Conservation (phyloP, 2,113 vertebrate genomes). For the Elachura formosa region DNA sequence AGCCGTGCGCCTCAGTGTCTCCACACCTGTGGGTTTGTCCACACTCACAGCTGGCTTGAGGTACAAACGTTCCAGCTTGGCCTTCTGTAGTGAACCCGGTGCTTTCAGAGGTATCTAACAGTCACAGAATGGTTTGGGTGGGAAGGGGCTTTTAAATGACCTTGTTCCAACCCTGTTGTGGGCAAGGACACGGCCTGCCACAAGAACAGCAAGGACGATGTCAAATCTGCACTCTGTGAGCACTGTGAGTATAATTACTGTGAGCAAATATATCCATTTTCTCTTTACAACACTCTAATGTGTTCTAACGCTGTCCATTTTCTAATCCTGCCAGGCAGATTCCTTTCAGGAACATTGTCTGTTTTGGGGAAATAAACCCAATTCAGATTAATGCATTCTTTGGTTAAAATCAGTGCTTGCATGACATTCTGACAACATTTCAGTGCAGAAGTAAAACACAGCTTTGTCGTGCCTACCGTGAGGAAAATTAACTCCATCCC, state of each 20-base stretch:
- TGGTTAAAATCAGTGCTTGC: neutral
- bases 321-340: neutral
- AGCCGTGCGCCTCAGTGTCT: neutral
- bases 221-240: neutral
- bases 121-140: neutral
- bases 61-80: fast-evolving
- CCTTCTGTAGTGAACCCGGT: neutral
- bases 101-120: neutral
- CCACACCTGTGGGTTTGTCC: neutral
- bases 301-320: neutral
- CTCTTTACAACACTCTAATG: fast-evolving
- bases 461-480: neutral
- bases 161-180: neutral
- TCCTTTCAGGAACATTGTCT: neutral
- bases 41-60: neutral
- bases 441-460: neutral
- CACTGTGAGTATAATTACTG: neutral
- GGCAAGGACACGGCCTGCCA: neutral
- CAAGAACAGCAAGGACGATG: neutral
- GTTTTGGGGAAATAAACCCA: neutral
- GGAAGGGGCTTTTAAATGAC: neutral
- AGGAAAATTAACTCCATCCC: neutral
- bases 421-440: neutral
- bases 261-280: neutral
- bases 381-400: neutral